Evolutionary conservation across 2,888 invertebrate species (phyloP).

Genomic region (Pemphredon lugubris): DNA sequence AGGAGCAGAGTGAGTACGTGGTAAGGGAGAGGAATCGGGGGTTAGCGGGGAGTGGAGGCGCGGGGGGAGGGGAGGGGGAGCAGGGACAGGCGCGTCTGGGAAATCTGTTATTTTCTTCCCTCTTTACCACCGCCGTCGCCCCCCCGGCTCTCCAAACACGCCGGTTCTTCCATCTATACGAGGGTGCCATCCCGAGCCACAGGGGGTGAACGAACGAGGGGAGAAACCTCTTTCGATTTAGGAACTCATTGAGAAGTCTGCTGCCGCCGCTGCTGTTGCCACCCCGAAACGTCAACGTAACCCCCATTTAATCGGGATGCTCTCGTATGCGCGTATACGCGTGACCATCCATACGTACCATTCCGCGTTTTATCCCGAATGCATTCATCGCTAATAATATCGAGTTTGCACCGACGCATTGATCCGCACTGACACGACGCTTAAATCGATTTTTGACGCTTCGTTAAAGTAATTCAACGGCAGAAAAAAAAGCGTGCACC

Average conservation of each 20-base stretch:
- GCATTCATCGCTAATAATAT: constrained; percentile 43
- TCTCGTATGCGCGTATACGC: constrained; percentile 19
- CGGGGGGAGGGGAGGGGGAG: constrained; percentile 33
- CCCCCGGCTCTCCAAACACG: constrained; percentile 55
- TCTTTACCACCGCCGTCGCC: constrained; percentile 43
- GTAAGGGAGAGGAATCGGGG: constrained; percentile 4
- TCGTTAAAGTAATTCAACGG: constrained; percentile 41
- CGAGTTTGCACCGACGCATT: constrained; percentile 33
- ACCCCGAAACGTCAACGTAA: constrained; percentile 55
- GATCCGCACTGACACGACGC: constrained; percentile 14
- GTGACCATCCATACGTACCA: constrained; percentile 19
- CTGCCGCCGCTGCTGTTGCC: constrained; percentile 57
- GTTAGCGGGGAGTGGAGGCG: background rate
- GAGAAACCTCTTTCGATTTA: constrained; percentile 73
- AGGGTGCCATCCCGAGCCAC: constrained; percentile 55
- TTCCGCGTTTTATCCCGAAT: constrained; percentile 1
- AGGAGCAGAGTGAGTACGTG: constrained; percentile 29
- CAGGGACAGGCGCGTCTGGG: constrained; percentile 57
- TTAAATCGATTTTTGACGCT: constrained; percentile 51
- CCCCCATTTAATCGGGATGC: constrained; percentile 46
- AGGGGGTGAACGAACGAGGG: constrained; percentile 65
- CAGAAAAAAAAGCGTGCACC: constrained; percentile 22
- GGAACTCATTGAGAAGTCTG: constrained; percentile 74
- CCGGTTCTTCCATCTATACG: constrained; percentile 46
- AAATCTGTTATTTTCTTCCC: constrained; percentile 69